Percentiles rank a stretch among this genome's conserved stretches.
Conservation (phyloP, 2,888 invertebrate genomes). For the Branchellion lobata region DNA sequence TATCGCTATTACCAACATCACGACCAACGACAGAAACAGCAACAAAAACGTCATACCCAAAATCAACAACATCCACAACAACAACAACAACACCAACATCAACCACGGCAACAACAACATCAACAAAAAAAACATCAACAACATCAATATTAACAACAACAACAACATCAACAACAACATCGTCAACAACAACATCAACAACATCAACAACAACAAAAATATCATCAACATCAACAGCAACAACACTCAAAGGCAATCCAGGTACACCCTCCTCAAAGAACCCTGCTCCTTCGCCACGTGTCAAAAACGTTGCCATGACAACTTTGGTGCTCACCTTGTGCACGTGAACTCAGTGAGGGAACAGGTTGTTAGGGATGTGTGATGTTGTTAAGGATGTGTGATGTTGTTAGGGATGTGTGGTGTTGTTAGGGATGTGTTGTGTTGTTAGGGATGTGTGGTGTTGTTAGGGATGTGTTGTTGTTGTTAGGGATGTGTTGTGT, state of each 20-base stretch:
- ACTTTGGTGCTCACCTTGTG: constrained; percentile 47
- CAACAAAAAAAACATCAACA: neutral
- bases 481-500: too few species aligned
- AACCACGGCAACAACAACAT: neutral
- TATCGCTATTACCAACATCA: neutral
- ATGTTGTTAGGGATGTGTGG: too few species aligned
- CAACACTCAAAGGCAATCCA: neutral
- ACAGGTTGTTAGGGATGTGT: constrained; percentile 36
- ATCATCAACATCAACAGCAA: neutral
- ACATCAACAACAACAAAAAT: constrained; percentile 2
- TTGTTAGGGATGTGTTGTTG: too few species aligned
- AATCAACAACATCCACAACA: too few species aligned
- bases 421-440: too few species aligned
- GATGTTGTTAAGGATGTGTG: too few species aligned
- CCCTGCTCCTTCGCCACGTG: constrained; percentile 44
- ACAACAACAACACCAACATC: neutral
- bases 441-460: too few species aligned
- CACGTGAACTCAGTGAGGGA: constrained; percentile 49
- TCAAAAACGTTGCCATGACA: constrained; percentile 46
- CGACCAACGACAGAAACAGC: neutral
- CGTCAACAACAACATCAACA: neutral
- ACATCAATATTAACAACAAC: neutral
- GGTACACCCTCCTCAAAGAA: constrained; percentile 13
- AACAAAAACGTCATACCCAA: too few species aligned
- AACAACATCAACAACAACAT: neutral